phyloP scores from a whole-genome alignment of 2,888 invertebrate genomes.

The Strigamia transsilvanica region DNA sequence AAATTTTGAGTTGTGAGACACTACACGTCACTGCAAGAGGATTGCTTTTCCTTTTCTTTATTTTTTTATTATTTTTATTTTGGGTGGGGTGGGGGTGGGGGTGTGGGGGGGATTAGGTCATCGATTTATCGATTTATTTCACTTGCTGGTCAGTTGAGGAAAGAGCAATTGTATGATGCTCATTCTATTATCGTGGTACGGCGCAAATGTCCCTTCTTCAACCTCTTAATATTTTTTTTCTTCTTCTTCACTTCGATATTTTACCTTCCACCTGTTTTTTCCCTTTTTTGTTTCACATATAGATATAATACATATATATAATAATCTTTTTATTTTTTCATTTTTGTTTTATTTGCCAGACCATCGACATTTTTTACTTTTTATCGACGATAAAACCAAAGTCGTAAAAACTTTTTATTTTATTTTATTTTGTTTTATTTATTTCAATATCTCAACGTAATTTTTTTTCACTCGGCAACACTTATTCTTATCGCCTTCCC shows the following conservation, averaged over 20 bases:
- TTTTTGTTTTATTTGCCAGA: conserved; percentile 37
- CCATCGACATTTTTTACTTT: conserved; percentile 35
- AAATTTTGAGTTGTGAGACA: background rate
- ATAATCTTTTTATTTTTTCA: background rate
- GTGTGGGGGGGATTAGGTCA: conserved; percentile 5
- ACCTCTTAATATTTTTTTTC: background rate
- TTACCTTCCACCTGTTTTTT: conserved; percentile 36
- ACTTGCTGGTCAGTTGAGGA: conserved; percentile 28
- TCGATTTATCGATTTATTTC: conserved; percentile 53
- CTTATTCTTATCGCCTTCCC: background rate
- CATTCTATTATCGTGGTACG: conserved; percentile 38
- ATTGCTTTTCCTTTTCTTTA: background rate
- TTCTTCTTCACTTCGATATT: conserved; percentile 8
- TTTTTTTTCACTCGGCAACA: background rate
- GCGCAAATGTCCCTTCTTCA: conserved; percentile 39
- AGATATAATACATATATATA: conserved; percentile 17
- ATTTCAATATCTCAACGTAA: background rate
- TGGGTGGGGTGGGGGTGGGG: conserved; percentile 6
- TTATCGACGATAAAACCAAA: conserved; percentile 32
- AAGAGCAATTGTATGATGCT: conserved; percentile 43
- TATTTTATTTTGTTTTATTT: background rate
- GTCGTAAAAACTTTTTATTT: conserved; percentile 22
- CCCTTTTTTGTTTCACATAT: conserved; percentile 7
- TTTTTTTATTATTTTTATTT: conserved; percentile 19
- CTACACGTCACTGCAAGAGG: conserved; percentile 20